phyloP scores from a whole-genome alignment of 2,797 vertebrate genomes.

The Clamator glandarius region DNA sequence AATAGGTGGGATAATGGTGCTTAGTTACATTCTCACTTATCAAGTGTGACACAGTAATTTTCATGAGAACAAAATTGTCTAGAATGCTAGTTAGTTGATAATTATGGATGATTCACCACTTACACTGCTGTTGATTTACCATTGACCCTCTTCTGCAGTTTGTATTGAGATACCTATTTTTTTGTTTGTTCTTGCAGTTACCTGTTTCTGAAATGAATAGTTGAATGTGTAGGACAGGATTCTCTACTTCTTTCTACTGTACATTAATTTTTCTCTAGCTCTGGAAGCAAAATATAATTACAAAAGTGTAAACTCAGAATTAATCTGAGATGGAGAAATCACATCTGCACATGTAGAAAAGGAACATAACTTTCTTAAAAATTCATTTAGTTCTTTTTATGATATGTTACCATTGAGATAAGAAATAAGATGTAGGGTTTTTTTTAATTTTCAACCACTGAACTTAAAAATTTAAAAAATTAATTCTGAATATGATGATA shows the following conservation, averaged over 20 bases:
- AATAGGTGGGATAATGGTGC: rapidly evolving
- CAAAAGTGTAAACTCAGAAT: not conserved
- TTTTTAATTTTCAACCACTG: not conserved
- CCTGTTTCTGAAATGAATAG: not conserved
- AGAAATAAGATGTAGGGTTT: not conserved
- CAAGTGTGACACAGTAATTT: not conserved
- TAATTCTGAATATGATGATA: not conserved
- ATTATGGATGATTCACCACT: not conserved
- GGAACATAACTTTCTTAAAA: not conserved
- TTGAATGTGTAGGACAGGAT: not conserved
- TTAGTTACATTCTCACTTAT: not conserved
- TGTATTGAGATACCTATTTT: not conserved
- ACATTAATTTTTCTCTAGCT: not conserved
- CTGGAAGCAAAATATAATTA: not conserved
- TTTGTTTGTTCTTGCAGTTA: not conserved
- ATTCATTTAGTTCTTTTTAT: not conserved
- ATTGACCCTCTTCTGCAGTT: not conserved
- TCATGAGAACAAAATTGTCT: not conserved
- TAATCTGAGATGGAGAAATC: not conserved
- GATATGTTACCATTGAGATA: not conserved
- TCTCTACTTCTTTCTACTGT: not conserved
- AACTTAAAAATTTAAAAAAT: not conserved
- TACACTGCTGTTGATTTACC: not conserved
- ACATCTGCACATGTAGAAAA: not conserved
- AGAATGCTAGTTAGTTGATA: not conserved